Percentiles rank a stretch among this genome's conserved stretches.
Evolutionary conservation across 2,888 invertebrate species (phyloP).

Genomic region (Galeruca laticollis): DNA sequence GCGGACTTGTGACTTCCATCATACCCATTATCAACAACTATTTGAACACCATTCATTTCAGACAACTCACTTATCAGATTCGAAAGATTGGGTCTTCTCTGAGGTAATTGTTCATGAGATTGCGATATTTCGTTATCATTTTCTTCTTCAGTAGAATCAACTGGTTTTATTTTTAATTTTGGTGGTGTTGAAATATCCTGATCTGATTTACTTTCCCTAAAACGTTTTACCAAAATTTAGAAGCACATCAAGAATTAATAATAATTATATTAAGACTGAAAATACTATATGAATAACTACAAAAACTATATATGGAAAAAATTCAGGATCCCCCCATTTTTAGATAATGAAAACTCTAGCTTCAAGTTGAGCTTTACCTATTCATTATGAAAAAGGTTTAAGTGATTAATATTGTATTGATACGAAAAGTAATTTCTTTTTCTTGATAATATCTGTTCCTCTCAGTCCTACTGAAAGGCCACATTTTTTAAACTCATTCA

Average conservation of each 20-base stretch:
- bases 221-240: constrained; percentile 27
- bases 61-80: constrained; percentile 32
- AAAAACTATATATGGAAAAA: too few species aligned
- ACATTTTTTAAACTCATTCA: too few species aligned
- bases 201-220: constrained; percentile 45
- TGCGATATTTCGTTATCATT: neutral
- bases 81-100: constrained; percentile 13
- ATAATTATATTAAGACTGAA: neutral
- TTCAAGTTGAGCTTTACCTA: too few species aligned
- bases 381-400: too few species aligned
- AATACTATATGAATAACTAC: too few species aligned
- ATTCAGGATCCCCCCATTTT: too few species aligned
- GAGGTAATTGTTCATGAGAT: constrained; percentile 6
- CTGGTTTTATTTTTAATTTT: constrained; percentile 64
- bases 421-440: too few species aligned
- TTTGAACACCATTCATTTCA: constrained; percentile 52
- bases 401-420: too few species aligned
- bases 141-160: constrained; percentile 51
- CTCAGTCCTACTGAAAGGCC: too few species aligned
- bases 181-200: constrained; percentile 53
- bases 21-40: constrained; percentile 48
- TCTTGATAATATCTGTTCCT: too few species aligned
- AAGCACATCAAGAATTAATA: constrained; percentile 1
- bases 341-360: too few species aligned
- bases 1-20: constrained; percentile 69